A percentile compares a stretch with the other conserved stretches of the same genome.
These are phyloP conservation scores for Enteromius treurensis DNA, from an alignment of 2,797 vertebrate genomes.

Conservation along the genomic window DNA sequence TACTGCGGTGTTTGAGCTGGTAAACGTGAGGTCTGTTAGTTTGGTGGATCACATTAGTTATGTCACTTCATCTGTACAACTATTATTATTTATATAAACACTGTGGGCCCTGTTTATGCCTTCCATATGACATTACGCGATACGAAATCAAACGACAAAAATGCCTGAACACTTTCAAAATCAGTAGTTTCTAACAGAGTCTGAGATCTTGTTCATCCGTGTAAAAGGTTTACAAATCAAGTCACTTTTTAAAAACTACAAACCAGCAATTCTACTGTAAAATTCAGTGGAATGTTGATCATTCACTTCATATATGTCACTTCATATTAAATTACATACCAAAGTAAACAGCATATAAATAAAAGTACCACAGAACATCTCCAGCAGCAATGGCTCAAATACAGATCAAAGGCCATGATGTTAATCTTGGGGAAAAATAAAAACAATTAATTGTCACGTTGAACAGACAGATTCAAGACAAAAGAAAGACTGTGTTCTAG, in stretches of 20 bases:
- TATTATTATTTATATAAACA: constrained; percentile 30
- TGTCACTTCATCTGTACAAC: constrained; percentile 6
- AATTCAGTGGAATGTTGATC: constrained; percentile 67
- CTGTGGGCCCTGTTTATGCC: constrained; percentile 46
- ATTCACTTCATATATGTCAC: constrained; percentile 65
- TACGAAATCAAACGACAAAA: constrained; percentile 3
- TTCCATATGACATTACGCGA: constrained; percentile 35
- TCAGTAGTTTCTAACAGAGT: constrained; percentile 32
- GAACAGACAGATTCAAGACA: constrained; percentile 13
- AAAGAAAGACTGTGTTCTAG: constrained; percentile 13
- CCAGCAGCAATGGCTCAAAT: constrained; percentile 77
- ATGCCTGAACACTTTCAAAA: constrained; percentile 15
- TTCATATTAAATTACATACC: constrained; percentile 82
- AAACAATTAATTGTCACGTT: not conserved
- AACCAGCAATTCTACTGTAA: constrained; percentile 37
- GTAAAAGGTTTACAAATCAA: constrained; percentile 35
- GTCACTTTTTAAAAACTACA: constrained; percentile 38
- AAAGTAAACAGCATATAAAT: constrained; percentile 80
- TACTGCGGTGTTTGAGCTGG: not conserved
- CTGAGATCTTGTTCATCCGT: constrained; percentile 17
- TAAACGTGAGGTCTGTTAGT: constrained; percentile 8
- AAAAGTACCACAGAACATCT: constrained; percentile 69
- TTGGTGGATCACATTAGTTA: not conserved
- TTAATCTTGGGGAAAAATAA: constrained; percentile 21
- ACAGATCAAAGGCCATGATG: constrained; percentile 68